These are phyloP conservation scores for Drosophila parvula DNA, from an alignment of 1,140 invertebrate species.

Conservation along the genomic window DNA sequence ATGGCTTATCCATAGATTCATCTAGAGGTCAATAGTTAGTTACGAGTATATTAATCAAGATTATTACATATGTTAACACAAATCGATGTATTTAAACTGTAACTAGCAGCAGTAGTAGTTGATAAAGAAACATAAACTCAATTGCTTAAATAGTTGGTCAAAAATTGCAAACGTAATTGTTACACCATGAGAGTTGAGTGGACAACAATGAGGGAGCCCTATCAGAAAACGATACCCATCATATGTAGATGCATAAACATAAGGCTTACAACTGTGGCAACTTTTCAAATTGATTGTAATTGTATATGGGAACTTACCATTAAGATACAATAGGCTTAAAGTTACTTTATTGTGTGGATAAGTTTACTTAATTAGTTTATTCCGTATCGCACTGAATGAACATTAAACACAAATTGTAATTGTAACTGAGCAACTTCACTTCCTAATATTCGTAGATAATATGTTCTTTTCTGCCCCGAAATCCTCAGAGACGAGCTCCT, in stretches of 20 bases:
- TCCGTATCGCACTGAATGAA: constrained; percentile 66
- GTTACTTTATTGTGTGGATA: constrained; percentile 63
- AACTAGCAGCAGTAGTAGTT: constrained; percentile 79
- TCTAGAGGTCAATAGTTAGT: constrained; percentile 12
- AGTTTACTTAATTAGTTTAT: constrained; percentile 33
- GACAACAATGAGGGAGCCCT: constrained; percentile 52
- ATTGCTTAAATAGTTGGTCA: constrained; percentile 81
- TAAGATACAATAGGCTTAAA: constrained; percentile 72
- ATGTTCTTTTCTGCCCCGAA: neutral
- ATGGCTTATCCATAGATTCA: constrained; percentile 35
- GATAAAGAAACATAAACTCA: constrained; percentile 68
- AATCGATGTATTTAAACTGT: constrained; percentile 73
- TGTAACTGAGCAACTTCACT: neutral
- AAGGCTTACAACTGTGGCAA: constrained; percentile 52
- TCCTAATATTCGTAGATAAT: neutral
- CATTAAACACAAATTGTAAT: constrained; percentile 48
- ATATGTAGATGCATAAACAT: constrained; percentile 45
- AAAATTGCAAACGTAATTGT: constrained; percentile 83
- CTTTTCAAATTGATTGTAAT: constrained; percentile 73
- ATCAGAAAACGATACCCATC: constrained; percentile 71
- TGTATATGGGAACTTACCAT: constrained; percentile 74
- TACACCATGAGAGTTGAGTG: constrained; percentile 45
- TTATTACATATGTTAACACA: constrained; percentile 52
- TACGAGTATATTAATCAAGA: constrained; percentile 42
- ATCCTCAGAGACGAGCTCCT: neutral